Base-by-base conservation (phyloP, 2,797 vertebrate genomes). In the Carcharodon carcharias region DNA sequence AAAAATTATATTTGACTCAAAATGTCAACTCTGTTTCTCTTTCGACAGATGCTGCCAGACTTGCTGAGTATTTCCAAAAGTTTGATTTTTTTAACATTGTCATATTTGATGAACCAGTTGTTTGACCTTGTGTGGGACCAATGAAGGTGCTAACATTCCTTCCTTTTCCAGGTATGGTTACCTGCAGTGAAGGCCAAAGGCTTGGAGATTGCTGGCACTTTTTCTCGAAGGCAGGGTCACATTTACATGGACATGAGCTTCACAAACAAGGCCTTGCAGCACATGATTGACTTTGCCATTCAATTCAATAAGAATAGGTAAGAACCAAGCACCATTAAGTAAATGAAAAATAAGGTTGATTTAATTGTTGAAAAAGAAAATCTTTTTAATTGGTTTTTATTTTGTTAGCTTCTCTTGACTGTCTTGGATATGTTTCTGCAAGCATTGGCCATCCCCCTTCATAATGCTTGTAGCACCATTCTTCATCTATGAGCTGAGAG, bases 281-380 rank as follows among this genome's bases (percentile, higher is more conserved):
- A 99, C 98, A 99, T 99, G 99, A 99, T 98, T 0, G 99, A 99
- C 97, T 99, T 99, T 96, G 99, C 99, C 96, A 98, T 99, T 97
- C 99, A 99, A 97, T 99, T 99, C 97, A 99, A 99, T 98, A 99
- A 99, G 98, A 99, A 99, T 98, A 99, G 99, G 99, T 99, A 96
- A 97, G 98, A 96, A 35, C 18, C 31, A 63, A n/a, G 5, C 40
- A 65, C 4, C 63, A 23, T 26, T 67, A 45, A 21, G 40, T 18
- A 45, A 93, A 45, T 40, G 23, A 9, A 40, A 89, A 89, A n/a
- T 56, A 31, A 91, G n/a, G 14, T 91, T 91, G 56, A 91, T n/a
- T n/a, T 9, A n/a, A n/a, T 77, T 77, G 73, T 77, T 77, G 1
- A 77, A 77, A 91, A 54, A 18, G 6, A 54, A 21, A 67, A 23